Conservation (phyloP, 2,888 invertebrate genomes). For the Pegoplata infirma region DNA sequence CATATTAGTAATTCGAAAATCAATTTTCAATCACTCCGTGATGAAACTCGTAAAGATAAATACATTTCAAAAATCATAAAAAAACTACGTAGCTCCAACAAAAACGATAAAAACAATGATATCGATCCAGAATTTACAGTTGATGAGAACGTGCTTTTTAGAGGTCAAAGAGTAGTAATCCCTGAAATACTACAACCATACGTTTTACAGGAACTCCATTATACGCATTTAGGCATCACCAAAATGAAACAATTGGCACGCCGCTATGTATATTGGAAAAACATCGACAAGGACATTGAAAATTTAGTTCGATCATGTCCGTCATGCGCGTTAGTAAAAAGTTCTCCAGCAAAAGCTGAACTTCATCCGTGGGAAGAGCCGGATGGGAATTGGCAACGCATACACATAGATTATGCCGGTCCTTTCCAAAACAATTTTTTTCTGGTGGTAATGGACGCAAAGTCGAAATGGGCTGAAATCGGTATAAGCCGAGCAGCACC, state of each 20-base stretch:
- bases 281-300: constrained; percentile 68
- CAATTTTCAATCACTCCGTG: constrained; percentile 35
- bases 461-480: constrained; percentile 46
- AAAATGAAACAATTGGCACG: constrained; percentile 68
- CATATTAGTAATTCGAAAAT: too few species aligned
- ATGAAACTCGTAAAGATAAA: constrained; percentile 53
- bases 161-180: constrained; percentile 58
- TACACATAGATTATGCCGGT: too few species aligned
- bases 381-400: too few species aligned
- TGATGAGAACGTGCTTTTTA: constrained; percentile 53
- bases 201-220: constrained; percentile 63
- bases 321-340: constrained; percentile 55
- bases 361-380: constrained; percentile 24
- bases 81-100: constrained; percentile 15
- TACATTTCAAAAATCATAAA: background rate
- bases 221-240: constrained; percentile 66
- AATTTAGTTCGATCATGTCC: constrained; percentile 60
- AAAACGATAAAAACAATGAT: background rate
- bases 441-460: constrained; percentile 21
- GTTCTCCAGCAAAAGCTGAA: constrained; percentile 14
- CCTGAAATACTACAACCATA: constrained; percentile 44
- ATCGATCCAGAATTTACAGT: constrained; percentile 30
- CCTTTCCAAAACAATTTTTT: constrained; percentile 24
- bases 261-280: constrained; percentile 69
- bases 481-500: constrained; percentile 25